Base-by-base conservation (phyloP, 2,888 invertebrate genomes). In the Mesorhabditis sp. region DNA sequence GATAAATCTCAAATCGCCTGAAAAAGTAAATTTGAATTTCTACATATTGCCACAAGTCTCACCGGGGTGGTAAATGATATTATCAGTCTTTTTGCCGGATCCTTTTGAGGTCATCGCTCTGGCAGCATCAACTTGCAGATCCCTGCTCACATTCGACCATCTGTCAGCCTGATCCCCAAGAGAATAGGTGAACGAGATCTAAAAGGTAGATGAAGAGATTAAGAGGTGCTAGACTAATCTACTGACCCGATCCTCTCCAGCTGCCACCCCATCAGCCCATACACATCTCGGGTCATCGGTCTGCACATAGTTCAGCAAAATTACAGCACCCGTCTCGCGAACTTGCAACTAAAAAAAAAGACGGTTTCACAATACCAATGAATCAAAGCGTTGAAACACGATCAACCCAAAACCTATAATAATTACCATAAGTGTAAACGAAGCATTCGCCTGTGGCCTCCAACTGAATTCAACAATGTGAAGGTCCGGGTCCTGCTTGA, bases 71-170 rank as follows among this genome's bases (percentile, higher is more conserved):
- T 74, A 67, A 4, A 76, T 72, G 15, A 77, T 71, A 69, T 77
- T 79, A 28, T 68, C 74, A 13, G 74, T 75, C 65, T 74, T 74
- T 45, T 72, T 72, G 43, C 62, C 68, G 58, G 67, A 68, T 5
- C 44, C 73, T 15, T 69, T 64, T 6, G 75, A 71, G 10, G 82
- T 75, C 28, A 82, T 61, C 1, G 81, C 82, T 10, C 80, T 68
- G 43, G 78, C 69, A 5, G 78, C 79, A 69, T 82, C 82, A 13
- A 81, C 81, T 3, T 76, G 66, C 13, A 81, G 64, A 69, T 82
- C 81, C 15, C 81, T 66, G 4, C 76, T 76, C 4, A 82, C 76
- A 0, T 65, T 69, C 4, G 64, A 66, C 76, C 78, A 82, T 10
- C 72, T 67, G 7, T 67, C 72, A n/a, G 67, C 6, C n/a, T 44